These are phyloP conservation scores for Pygmarrhopalites habei DNA, from an alignment of 1,140 invertebrate species.

Conservation along the genomic window DNA sequence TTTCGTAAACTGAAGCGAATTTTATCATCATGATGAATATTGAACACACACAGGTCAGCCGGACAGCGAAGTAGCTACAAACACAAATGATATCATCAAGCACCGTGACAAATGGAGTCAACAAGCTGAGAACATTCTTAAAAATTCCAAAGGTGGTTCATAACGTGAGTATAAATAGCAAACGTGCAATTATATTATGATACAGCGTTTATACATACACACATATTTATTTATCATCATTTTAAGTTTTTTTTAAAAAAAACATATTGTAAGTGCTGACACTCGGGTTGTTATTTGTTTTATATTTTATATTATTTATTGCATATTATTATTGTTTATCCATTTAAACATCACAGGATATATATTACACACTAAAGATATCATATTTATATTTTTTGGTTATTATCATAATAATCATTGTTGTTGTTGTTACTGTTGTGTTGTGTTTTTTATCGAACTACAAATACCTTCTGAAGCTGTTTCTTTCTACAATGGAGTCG, in stretches of 20 bases:
- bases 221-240: neutral
- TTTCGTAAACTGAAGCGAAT: no score
- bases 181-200: neutral
- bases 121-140: constrained; percentile 31
- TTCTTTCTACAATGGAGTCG: no score
- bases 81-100: constrained; percentile 53
- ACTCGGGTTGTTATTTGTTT: constrained; percentile 2
- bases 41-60: no score
- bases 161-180: neutral
- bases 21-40: no score
- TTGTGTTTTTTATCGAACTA: no score
- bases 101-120: constrained; percentile 40
- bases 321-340: neutral
- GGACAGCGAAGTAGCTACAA: constrained; percentile 72
- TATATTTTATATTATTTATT: neutral
- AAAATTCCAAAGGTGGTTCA: constrained; percentile 27
- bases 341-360: no score
- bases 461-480: no score
- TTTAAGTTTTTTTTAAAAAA: neutral
- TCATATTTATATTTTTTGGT: no score
- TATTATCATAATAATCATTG: no score
- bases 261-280: neutral
- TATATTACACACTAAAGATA: no score
- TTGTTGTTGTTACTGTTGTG: no score
- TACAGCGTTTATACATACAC: neutral